A percentile compares a stretch with the other conserved stretches of the same genome.
These are phyloP conservation scores for Colinus virginianus DNA, from an alignment of 2,113 vertebrate genomes.

Conservation along the genomic window DNA sequence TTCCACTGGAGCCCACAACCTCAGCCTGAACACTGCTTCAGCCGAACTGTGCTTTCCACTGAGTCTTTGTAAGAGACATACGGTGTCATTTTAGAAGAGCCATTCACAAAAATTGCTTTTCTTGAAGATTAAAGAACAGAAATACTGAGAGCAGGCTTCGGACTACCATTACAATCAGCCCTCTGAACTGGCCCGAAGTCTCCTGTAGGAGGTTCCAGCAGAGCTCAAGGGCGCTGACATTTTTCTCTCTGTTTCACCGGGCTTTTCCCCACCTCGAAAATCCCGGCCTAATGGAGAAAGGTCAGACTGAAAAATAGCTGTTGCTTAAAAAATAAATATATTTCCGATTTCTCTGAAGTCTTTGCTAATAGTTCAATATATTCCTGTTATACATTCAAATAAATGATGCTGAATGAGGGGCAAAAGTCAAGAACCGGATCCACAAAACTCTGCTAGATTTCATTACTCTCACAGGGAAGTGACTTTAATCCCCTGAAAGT, in stretches of 20 bases:
- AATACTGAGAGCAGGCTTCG: neutral
- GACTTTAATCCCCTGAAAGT: neutral
- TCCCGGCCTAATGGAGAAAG: neutral
- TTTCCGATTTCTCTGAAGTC: neutral
- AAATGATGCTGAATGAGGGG: neutral
- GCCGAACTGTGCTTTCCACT: neutral
- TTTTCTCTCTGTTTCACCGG: neutral
- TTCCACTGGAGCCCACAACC: rapidly evolving
- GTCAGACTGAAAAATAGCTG: neutral
- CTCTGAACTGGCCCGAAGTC: neutral
- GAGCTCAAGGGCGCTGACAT: neutral
- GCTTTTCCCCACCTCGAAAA: neutral
- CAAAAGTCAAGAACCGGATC: neutral
- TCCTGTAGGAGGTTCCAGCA: neutral
- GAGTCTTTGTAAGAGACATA: neutral
- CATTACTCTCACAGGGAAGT: neutral
- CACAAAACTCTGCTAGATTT: neutral
- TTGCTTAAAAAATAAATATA: neutral
- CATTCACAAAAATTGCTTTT: neutral
- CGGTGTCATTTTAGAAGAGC: neutral
- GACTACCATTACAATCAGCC: neutral
- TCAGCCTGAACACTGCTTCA: neutral
- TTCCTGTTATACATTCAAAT: neutral
- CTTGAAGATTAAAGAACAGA: constrained; percentile 10
- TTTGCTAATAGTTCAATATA: neutral